A percentile compares a stretch with the other conserved stretches of the same genome.
Evolutionary conservation across 2,888 invertebrate species (phyloP).

Genomic region (Macrosoma leucophasiata): DNA sequence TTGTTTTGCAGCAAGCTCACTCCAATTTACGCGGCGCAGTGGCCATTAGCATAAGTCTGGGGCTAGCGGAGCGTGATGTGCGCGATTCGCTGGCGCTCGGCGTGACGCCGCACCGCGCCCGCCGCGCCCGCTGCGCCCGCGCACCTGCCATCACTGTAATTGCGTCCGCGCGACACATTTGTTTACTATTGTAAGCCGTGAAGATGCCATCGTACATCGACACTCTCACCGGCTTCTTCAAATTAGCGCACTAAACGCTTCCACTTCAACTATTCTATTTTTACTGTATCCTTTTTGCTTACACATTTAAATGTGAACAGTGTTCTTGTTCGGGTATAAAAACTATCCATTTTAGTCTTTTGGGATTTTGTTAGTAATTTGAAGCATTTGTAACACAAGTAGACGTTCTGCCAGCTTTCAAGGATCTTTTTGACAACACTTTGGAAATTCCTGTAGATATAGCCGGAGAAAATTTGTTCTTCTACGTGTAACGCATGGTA

Average conservation of each 20-base stretch:
- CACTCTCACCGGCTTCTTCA: constrained; percentile 56
- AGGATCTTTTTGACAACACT: too few species aligned
- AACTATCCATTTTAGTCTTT: too few species aligned
- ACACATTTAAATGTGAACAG: too few species aligned
- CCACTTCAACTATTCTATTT: constrained; percentile 22
- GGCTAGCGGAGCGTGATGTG: constrained; percentile 58
- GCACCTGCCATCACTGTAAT: constrained; percentile 46
- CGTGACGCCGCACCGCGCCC: constrained; percentile 42
- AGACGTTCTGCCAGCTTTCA: too few species aligned
- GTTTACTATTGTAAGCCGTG: constrained; percentile 73
- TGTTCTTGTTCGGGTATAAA: too few species aligned
- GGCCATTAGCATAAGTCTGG: constrained; percentile 73
- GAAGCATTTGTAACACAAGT: too few species aligned
- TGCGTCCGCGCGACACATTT: constrained; percentile 69
- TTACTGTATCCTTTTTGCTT: too few species aligned
- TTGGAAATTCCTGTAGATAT: too few species aligned
- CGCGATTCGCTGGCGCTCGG: constrained; percentile 54
- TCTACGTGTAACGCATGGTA: too few species aligned
- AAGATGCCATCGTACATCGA: constrained; percentile 67
- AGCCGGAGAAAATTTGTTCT: too few species aligned
- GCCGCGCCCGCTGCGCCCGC: constrained; percentile 29
- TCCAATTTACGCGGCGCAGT: constrained; percentile 70
- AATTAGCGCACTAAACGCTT: constrained; percentile 59
- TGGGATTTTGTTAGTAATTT: too few species aligned
- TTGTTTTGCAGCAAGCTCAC: constrained; percentile 65